These are phyloP conservation scores for Saimiri boliviensis DNA, from an alignment of 2,113 vertebrate species.

Conservation along the genomic window DNA sequence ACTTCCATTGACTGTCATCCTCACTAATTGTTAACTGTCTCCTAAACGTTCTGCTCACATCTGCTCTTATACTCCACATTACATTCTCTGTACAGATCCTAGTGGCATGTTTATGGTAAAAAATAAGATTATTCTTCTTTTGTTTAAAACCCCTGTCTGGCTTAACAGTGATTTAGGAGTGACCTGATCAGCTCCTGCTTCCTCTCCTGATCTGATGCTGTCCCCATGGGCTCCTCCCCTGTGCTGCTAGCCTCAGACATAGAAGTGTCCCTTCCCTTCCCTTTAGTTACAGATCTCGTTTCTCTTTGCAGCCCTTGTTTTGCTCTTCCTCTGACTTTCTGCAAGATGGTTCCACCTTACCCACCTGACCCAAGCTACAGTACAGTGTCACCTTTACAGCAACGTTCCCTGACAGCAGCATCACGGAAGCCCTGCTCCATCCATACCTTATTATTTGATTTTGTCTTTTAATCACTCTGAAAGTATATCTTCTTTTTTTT, in stretches of 20 bases:
- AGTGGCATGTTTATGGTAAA: background rate
- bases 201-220: background rate
- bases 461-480: background rate
- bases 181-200: fast-evolving
- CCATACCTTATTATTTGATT: fast-evolving
- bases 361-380: background rate
- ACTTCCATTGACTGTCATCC: background rate
- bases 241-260: too few species aligned
- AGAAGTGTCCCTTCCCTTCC: fast-evolving
- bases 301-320: background rate
- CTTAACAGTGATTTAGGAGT: background rate
- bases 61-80: background rate
- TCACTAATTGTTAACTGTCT: background rate
- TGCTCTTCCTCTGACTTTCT: background rate
- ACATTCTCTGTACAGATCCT: background rate
- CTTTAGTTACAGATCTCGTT: fast-evolving
- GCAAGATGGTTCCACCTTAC: background rate
- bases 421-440: too few species aligned
- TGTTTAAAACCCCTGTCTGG: background rate
- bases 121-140: background rate
- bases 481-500: background rate
- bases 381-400: background rate
- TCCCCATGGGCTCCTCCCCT: fast-evolving
- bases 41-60: fast-evolving
- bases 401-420: too few species aligned